Evolutionary conservation across 1,140 invertebrate species (phyloP).

Genomic region (Bombyx mandarina): DNA sequence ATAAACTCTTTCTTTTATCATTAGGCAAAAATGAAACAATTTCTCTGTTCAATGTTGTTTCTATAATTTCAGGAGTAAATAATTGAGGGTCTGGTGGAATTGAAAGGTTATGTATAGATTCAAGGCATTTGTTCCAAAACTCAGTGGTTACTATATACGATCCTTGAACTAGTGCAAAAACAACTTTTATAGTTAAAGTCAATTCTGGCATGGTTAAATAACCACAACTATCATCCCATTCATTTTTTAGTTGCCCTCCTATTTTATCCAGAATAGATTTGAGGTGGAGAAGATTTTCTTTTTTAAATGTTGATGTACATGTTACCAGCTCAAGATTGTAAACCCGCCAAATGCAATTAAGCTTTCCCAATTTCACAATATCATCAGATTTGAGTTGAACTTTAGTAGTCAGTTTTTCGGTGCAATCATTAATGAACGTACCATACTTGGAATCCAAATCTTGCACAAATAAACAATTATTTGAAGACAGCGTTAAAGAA

Average conservation of each 20-base stretch:
- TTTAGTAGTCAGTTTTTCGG: conserved; percentile 38
- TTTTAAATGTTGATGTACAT: conserved; percentile 65
- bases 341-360: conserved; percentile 65
- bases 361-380: conserved; percentile 69
- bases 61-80: conserved; percentile 71
- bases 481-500: conserved; percentile 26
- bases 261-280: conserved; percentile 45
- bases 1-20: conserved; percentile 67
- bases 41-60: conserved; percentile 70
- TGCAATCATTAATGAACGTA: conserved; percentile 65
- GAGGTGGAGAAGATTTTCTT: conserved; percentile 44
- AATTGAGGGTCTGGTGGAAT: conserved; percentile 66
- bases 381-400: conserved; percentile 54
- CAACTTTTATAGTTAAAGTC: conserved; percentile 78
- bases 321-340: conserved; percentile 46
- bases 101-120: conserved; percentile 50
- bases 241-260: conserved; percentile 52
- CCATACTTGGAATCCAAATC: conserved; percentile 73
- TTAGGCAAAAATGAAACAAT: conserved; percentile 71
- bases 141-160: conserved; percentile 75
- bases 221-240: conserved; percentile 70
- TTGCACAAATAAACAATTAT: conserved; percentile 39
- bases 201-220: conserved; percentile 78
- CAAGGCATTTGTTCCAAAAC: conserved; percentile 73
- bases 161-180: conserved; percentile 75